These are phyloP conservation scores for Agelas oroides DNA, from an alignment of 37 sponge, comb jelly and placozoan species.

Conservation along the genomic window DNA sequence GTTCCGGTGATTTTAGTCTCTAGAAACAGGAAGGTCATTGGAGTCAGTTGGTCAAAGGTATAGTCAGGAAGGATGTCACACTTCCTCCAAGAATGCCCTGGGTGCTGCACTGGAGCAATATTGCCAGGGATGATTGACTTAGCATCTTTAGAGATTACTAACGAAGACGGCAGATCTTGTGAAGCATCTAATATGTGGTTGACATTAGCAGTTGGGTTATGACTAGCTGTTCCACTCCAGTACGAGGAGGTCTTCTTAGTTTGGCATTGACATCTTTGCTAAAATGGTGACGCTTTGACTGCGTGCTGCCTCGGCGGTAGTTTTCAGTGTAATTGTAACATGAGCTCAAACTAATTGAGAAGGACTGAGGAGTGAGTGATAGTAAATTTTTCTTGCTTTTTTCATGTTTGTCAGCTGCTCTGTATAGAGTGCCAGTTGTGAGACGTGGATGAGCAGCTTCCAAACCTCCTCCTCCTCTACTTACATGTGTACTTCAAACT, in stretches of 20 bases:
- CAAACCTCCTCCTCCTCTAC: background rate
- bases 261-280: background rate
- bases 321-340: constrained; percentile 19
- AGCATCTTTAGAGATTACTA: too few relatives aligned
- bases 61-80: too few relatives aligned
- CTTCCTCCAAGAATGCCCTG: too few relatives aligned
- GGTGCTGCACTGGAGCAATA: background rate
- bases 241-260: background rate
- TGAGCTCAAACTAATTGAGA: background rate
- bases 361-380: constrained; percentile 1
- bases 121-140: too few relatives aligned
- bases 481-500: background rate
- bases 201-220: constrained; percentile 11
- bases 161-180: background rate
- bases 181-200: background rate
- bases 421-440: constrained; percentile 7
- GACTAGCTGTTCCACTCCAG: constrained; percentile 18
- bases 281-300: constrained; percentile 1
- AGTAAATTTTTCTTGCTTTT: constrained; percentile 1
- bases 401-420: constrained; percentile 8
- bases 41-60: too few relatives aligned
- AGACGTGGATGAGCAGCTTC: constrained; percentile 11
- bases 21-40: too few relatives aligned
- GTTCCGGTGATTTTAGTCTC: background rate
- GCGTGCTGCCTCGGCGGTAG: background rate